phyloP scores from a whole-genome alignment of 2,113 vertebrate species.

The Sisor rabdophorus region DNA sequence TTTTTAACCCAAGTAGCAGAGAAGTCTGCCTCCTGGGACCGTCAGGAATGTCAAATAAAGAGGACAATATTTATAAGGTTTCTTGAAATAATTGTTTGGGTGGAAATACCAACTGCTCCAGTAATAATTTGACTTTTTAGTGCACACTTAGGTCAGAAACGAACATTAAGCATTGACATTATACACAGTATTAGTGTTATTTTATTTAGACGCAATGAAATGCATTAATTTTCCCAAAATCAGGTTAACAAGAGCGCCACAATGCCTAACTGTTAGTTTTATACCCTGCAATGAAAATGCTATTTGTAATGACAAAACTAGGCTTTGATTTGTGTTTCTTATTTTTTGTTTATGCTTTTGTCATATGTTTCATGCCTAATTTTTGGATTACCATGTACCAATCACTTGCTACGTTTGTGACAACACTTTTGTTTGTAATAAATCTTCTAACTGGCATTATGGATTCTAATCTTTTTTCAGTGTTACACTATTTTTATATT shows the following conservation, averaged over 20 bases:
- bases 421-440: too few species aligned
- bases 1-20: not conserved
- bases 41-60: not conserved
- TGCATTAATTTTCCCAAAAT: not conserved
- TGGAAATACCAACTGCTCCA: constrained; percentile 2
- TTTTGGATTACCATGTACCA: too few species aligned
- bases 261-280: not conserved
- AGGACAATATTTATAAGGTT: not conserved
- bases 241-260: not conserved
- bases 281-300: not conserved
- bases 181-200: not conserved
- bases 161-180: not conserved
- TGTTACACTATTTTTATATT: not conserved
- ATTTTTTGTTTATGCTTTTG: too few species aligned
- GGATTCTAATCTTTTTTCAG: too few species aligned
- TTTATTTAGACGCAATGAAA: not conserved
- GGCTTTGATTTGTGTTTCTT: too few species aligned
- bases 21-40: not conserved
- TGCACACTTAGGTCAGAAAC: not conserved
- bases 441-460: too few species aligned
- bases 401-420: too few species aligned
- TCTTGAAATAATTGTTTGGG: not conserved
- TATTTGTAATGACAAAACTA: too few species aligned
- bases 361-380: too few species aligned
- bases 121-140: not conserved